A percentile compares a stretch with the other conserved stretches of the same genome.
These are phyloP conservation scores for Palythoa caribaeorum DNA, from an alignment of 92 coral and sea anemone genomes.

Conservation along the genomic window DNA sequence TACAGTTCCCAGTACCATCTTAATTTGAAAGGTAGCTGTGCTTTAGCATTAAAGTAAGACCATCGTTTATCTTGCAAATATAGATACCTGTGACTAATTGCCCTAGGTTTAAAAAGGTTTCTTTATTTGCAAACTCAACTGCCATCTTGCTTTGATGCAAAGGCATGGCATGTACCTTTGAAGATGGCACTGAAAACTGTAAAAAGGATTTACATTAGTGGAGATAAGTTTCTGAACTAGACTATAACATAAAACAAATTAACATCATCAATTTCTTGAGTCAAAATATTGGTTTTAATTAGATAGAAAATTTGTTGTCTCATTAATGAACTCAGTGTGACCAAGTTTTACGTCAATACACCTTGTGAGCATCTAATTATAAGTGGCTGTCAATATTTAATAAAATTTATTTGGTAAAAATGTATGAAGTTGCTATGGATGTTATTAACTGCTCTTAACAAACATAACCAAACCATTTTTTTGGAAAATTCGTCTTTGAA, in stretches of 20 bases:
- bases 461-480: background rate
- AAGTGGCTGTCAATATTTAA: background rate
- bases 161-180: conserved; percentile 7
- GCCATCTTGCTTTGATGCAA: conserved; percentile 21
- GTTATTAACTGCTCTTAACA: background rate
- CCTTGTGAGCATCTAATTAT: background rate
- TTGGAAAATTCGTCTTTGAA: background rate
- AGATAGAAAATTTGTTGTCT: background rate
- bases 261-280: conserved; percentile 19
- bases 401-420: background rate
- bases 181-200: conserved; percentile 16
- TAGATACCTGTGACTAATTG: conserved; percentile 22
- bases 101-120: conserved; percentile 12
- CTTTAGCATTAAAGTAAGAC: conserved; percentile 5
- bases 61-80: background rate
- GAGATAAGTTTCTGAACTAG: conserved; percentile 11
- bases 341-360: conserved; percentile 4
- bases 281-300: background rate
- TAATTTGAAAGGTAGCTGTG: conserved; percentile 14
- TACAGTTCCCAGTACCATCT: conserved; percentile 21
- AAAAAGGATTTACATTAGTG: conserved; percentile 14
- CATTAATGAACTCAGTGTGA: background rate
- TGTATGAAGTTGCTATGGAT: background rate
- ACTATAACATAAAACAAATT: conserved; percentile 12
- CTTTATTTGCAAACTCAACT: background rate